These are phyloP conservation scores for Calosoma granatense DNA, from an alignment of 1,140 invertebrate genomes.

Conservation along the genomic window DNA sequence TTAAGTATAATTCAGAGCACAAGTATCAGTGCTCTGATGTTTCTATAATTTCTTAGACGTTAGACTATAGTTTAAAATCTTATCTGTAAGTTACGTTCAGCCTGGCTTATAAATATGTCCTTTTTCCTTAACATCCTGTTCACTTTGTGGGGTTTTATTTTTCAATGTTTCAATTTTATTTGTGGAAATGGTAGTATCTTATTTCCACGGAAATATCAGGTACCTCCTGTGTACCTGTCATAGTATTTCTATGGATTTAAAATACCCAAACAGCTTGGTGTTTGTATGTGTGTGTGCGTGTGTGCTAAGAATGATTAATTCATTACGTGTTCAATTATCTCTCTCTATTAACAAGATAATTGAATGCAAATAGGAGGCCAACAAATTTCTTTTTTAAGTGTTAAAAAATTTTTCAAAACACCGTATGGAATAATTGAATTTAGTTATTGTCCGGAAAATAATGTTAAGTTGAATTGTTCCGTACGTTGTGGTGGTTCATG, in stretches of 20 bases:
- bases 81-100: background rate
- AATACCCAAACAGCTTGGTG: background rate
- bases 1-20: background rate
- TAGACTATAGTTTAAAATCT: background rate
- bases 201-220: conserved; percentile 1
- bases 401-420: background rate
- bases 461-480: background rate
- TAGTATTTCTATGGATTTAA: background rate
- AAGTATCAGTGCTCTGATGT: background rate
- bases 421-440: background rate
- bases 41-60: background rate
- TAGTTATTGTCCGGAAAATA: background rate
- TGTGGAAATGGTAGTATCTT: background rate
- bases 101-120: background rate
- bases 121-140: background rate
- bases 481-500: background rate
- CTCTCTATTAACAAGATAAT: background rate
- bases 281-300: background rate
- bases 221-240: background rate
- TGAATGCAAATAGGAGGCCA: conserved; percentile 19
- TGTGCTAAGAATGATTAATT: background rate
- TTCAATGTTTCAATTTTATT: background rate
- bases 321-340: no score
- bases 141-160: background rate
- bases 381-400: conserved; percentile 14